Base-by-base conservation (phyloP, 2,888 invertebrate species). In the Cryptus viduatorius region DNA sequence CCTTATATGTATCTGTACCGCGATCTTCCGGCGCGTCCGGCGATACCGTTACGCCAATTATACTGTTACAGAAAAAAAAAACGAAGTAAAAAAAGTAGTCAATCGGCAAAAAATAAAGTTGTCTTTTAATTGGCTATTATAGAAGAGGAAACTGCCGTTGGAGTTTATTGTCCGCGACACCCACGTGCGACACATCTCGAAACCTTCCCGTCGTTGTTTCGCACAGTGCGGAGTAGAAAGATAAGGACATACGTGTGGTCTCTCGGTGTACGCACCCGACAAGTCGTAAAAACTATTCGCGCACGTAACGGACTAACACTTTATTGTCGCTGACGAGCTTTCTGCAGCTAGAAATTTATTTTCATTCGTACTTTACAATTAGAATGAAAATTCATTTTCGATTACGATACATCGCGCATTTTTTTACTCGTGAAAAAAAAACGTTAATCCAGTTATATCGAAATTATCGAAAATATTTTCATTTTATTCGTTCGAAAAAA, bases 61-160 rank as follows among this genome's bases (percentile, higher is more conserved):
- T 31, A 79, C 44, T 14, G 59, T 50, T 19, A 46, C 72, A 65
- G 46, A 80, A 75, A 77, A 65, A 24, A 24, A 24, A 24, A 24
- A 24, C 24, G 48, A 76, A 44, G 59, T 72, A 75, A 67, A 71
- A 24, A 24, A 24, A 24, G 24, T 44, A n/a, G 46, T 73, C 46
- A 72, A 82, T 71, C 68, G 29, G 37, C 61, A 29, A 67, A 29
- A 65, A 77, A 48, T 16, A 71, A 81, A 72, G 64, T 68, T n/a
- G n/a, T 31, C 24, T 84, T 75, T 82, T 85, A 77, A 83, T 85
- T 80, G 82, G 85, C 85, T 46, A 80, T 85, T 83, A 85, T 85
- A 68, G 65, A 19, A 50, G 50, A 79, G 69, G 50, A 71, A 79
- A 79, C 72, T 19, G 46, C 82, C 75, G 69, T 84, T 82, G 56